phyloP scores from a whole-genome alignment of 1,140 invertebrate species.

The Drosophila guanche region DNA sequence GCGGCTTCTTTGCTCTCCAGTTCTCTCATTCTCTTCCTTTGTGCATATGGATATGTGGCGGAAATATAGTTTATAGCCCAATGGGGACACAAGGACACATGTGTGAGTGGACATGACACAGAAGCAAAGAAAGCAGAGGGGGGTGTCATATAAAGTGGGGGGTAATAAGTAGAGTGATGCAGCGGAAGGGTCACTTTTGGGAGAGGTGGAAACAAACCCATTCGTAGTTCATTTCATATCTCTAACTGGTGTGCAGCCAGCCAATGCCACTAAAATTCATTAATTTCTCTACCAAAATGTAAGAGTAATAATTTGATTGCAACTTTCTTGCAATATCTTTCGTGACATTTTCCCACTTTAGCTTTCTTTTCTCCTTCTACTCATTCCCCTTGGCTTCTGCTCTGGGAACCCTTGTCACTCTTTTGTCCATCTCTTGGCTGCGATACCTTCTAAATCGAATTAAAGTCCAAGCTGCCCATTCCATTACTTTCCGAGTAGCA shows the following conservation, averaged over 20 bases:
- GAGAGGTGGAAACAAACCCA: too few species aligned
- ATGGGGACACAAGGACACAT: slow-evolving; percentile 47
- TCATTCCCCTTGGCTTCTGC: slow-evolving; percentile 6
- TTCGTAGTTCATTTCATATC: too few species aligned
- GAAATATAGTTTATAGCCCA: slow-evolving; percentile 60
- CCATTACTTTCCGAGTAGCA: slow-evolving; percentile 8
- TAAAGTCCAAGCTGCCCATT: too few species aligned
- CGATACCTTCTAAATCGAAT: too few species aligned
- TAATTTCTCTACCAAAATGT: too few species aligned
- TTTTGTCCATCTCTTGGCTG: background rate
- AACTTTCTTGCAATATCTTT: too few species aligned
- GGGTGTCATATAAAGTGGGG: background rate
- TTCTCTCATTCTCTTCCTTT: slow-evolving; percentile 1
- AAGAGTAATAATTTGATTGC: too few species aligned
- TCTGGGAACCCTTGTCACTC: background rate
- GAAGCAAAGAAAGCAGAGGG: slow-evolving; percentile 1
- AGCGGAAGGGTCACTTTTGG: too few species aligned
- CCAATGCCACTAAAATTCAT: too few species aligned
- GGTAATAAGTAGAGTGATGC: background rate
- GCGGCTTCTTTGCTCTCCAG: slow-evolving; percentile 50
- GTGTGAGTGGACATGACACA: slow-evolving; percentile 27
- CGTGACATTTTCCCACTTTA: background rate
- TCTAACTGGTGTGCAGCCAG: too few species aligned
- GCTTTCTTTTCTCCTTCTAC: slow-evolving; percentile 9
- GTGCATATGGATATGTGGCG: slow-evolving; percentile 34